Conservation (phyloP, 2,113 vertebrate species). For the Solea senegalensis region DNA sequence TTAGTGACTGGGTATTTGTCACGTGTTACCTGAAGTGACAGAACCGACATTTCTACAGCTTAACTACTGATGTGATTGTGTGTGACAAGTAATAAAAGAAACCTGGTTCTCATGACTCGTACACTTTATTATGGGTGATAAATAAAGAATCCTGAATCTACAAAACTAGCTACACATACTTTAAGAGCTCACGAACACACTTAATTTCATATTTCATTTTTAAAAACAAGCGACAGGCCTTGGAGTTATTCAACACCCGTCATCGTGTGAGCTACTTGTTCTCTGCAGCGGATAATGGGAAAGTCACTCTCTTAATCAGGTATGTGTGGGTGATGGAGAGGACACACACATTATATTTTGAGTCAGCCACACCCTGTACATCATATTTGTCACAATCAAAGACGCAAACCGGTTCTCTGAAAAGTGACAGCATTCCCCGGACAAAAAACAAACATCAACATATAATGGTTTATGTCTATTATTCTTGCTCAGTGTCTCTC, state of each 20-base stretch:
- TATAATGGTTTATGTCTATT: not conserved
- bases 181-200: not conserved
- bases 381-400: slow-evolving; percentile 22
- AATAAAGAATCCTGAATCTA: no score
- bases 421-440: slow-evolving; percentile 6
- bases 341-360: slow-evolving; percentile 22
- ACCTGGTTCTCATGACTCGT: not conserved
- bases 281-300: slow-evolving; percentile 29
- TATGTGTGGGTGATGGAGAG: slow-evolving; percentile 38
- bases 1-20: not conserved
- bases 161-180: not conserved
- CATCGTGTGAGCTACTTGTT: not conserved
- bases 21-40: not conserved
- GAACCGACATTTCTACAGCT: slow-evolving; percentile 7
- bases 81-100: not conserved
- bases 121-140: no score
- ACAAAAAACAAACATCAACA: not conserved
- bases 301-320: slow-evolving; percentile 15
- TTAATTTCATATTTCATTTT: not conserved
- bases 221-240: not conserved
- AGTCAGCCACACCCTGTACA: slow-evolving; percentile 43
- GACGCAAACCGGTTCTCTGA: slow-evolving; percentile 46
- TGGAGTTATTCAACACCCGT: not conserved
- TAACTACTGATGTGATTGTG: not conserved
- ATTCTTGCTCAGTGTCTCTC: not conserved